Conservation (phyloP, 2,797 vertebrate species). For the Podarcis siculus region DNA sequence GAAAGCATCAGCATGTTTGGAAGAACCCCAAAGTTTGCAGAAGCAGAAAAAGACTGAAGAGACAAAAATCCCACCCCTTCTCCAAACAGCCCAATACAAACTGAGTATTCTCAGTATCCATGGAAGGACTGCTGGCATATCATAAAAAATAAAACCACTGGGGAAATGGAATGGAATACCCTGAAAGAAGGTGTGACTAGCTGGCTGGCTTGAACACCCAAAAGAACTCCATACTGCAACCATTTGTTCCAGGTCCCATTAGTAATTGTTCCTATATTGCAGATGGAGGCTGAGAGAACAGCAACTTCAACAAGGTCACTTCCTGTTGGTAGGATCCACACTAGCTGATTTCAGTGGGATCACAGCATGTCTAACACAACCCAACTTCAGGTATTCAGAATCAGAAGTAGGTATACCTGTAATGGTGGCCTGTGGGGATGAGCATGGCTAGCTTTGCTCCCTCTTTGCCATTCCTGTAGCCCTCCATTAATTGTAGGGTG, state of each 20-base stretch:
- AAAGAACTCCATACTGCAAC: not conserved
- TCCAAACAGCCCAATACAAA: not conserved
- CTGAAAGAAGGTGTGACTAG: not conserved
- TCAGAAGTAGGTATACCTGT: too few relatives aligned
- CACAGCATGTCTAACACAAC: too few relatives aligned
- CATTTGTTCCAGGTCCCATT: not conserved
- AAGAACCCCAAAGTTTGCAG: not conserved
- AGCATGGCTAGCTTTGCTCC: too few relatives aligned
- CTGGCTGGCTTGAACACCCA: not conserved
- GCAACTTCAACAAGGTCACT: not conserved
- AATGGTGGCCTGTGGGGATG: too few relatives aligned
- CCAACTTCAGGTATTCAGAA: too few relatives aligned
- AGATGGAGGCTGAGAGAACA: not conserved
- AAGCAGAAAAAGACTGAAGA: not conserved
- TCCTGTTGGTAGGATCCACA: not conserved
- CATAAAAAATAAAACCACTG: not conserved
- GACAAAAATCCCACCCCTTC: too few relatives aligned
- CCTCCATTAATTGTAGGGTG: too few relatives aligned
- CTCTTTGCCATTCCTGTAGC: too few relatives aligned
- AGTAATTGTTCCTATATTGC: not conserved
- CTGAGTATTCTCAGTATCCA: not conserved
- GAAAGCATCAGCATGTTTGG: not conserved
- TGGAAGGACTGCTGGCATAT: not conserved
- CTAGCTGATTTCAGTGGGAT: too few relatives aligned
- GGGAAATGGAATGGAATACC: not conserved